Evolutionary conservation across 2,113 vertebrate genomes (phyloP).

Genomic region (Ceyx cyanopectus): DNA sequence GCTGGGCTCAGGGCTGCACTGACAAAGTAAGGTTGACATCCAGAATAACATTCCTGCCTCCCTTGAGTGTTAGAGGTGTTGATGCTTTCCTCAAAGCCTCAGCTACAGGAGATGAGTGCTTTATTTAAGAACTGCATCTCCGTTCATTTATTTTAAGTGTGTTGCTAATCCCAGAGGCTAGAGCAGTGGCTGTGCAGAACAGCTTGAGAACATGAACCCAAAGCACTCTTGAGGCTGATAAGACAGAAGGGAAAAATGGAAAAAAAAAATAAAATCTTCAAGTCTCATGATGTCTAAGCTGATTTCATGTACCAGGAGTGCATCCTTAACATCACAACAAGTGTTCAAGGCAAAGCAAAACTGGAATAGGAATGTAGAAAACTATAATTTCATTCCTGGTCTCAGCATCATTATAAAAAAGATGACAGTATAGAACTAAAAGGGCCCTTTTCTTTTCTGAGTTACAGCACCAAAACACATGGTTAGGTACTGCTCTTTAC

Average conservation of each 20-base stretch:
- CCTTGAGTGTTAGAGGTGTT: background rate
- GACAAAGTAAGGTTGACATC: background rate
- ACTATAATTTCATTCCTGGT: background rate
- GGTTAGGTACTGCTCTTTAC: background rate
- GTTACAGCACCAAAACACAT: background rate
- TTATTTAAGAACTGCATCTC: constrained; percentile 13
- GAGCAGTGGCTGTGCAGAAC: background rate
- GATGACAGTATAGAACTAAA: background rate
- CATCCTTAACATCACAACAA: background rate
- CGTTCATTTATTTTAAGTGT: background rate
- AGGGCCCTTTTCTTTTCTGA: background rate
- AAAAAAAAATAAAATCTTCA: background rate
- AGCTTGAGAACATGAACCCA: background rate
- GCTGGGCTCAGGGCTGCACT: background rate
- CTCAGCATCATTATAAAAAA: background rate
- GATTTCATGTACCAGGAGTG: background rate
- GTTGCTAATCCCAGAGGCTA: background rate
- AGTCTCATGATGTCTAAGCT: background rate
- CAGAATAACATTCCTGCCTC: background rate
- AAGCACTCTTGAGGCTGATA: background rate
- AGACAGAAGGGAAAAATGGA: background rate
- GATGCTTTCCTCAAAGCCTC: background rate
- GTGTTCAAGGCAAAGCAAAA: background rate
- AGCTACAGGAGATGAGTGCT: background rate
- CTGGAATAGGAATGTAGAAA: background rate